Evolutionary conservation across 53 echinoderm and acorn worm genomes (phyloP), one percentile per base, ranked within the genome.

Genomic region (Paracentrotus lividus): DNA sequence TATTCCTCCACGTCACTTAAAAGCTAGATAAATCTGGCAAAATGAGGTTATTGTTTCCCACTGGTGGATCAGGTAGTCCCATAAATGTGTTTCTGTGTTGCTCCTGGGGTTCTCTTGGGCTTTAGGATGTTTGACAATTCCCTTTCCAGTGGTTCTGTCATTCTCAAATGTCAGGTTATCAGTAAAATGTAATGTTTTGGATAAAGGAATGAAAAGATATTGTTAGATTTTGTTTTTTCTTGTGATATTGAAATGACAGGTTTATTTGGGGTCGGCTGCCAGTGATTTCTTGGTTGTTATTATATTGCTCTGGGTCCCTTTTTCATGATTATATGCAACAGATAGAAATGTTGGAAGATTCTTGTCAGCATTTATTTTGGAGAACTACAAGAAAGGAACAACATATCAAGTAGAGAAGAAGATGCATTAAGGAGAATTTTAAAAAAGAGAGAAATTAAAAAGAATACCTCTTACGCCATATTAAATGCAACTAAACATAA

Each of bases 21-120:
- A 72, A 72, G 72, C 72, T 72, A 16, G 40, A 72, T 21, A 72
- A 72, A 72, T 72, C 72, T 72, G 20, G 72, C 38, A 72, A 36
- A 72, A 38, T 72, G 36, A 36, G 36, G 36, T 36, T 72, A 72
- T 20, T 36, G 40, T 72, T 72, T 32, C 72, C 72, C 72, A 72
- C 36, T 72, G 72, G 72, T 72, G 21, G 20, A 72, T 16, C 40
- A 72, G 13, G 27, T 40, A 72, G 72, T 72, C 72, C 72, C 72
- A 72, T 18, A 36, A 16, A 72, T 72, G 18, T 34, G 36, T 72
- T 72, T 40, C 40, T 40, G 40, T 18, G 40, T 72, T 42, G 72
- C 72, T 72, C 18, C 72, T 72, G 38, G 72, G 72, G 16, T 40
- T 15, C 32, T 27, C 72, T 32, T 21, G 5, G 72, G 72, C 72